phyloP scores from a whole-genome alignment of 2,113 vertebrate genomes.

The Forbesichthys agassizii region DNA sequence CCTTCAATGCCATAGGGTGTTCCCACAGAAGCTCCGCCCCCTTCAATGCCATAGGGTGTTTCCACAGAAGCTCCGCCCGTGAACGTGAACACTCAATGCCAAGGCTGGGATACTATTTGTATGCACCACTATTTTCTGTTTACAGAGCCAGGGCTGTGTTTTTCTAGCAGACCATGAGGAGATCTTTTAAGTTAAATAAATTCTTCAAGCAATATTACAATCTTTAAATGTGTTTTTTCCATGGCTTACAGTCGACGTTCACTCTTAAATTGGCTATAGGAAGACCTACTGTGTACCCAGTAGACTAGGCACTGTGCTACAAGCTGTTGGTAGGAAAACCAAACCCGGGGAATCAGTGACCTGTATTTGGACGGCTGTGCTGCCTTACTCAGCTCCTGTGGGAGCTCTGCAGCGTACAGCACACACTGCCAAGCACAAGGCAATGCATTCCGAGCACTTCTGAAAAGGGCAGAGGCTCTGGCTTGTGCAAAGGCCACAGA shows the following conservation, averaged over 20 bases:
- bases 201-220: too few species aligned
- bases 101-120: too few species aligned
- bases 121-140: too few species aligned
- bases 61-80: too few species aligned
- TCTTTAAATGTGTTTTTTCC: too few species aligned
- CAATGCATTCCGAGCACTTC: conserved; percentile 62
- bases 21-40: too few species aligned
- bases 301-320: conserved; percentile 26
- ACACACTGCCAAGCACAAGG: conserved; percentile 50
- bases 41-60: too few species aligned
- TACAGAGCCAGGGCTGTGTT: too few species aligned
- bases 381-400: conserved; percentile 40
- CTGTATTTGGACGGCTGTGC: conserved; percentile 35
- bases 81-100: too few species aligned
- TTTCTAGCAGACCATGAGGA: too few species aligned
- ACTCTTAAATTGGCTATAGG: conserved; percentile 1
- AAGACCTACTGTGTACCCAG: background rate
- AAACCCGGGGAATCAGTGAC: conserved; percentile 28
- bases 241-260: background rate
- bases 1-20: too few species aligned
- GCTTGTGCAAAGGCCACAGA: conserved; percentile 61
- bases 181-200: too few species aligned
- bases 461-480: conserved; percentile 60
- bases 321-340: conserved; percentile 10
- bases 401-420: conserved; percentile 48